Conservation (phyloP, 2,113 vertebrate genomes). For the Podarcis cretensis region DNA sequence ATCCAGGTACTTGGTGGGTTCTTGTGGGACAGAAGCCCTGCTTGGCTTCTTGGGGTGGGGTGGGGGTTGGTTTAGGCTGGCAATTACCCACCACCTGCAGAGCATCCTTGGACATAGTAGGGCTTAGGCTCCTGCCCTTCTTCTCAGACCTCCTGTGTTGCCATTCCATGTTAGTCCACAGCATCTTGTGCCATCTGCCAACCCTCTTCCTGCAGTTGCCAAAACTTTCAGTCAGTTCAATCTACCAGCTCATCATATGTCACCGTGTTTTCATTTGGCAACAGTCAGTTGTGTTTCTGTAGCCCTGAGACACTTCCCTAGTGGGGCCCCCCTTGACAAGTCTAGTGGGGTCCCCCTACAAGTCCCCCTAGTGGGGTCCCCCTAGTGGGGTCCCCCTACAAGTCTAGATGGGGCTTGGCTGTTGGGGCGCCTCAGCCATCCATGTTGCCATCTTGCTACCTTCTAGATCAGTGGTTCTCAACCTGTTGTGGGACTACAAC, state of each 20-base stretch:
- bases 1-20: constrained; percentile 86
- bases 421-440: no score
- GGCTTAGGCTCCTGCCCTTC: no score
- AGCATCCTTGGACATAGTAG: no score
- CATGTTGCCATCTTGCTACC: no score
- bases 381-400: no score
- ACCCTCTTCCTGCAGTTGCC: not conserved
- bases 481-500: no score
- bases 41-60: not conserved
- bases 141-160: not conserved
- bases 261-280: not conserved
- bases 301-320: not conserved
- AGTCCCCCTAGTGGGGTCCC: no score
- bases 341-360: no score
- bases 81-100: not conserved
- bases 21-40: not conserved
- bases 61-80: not conserved
- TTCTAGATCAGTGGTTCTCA: no score
- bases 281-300: not conserved
- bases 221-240: no score
- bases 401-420: no score
- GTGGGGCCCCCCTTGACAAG: not conserved
- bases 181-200: no score
- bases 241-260: not conserved
- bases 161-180: not conserved